Evolutionary conservation across 1,140 invertebrate genomes (phyloP).

Genomic region (Drosophila neocordata): DNA sequence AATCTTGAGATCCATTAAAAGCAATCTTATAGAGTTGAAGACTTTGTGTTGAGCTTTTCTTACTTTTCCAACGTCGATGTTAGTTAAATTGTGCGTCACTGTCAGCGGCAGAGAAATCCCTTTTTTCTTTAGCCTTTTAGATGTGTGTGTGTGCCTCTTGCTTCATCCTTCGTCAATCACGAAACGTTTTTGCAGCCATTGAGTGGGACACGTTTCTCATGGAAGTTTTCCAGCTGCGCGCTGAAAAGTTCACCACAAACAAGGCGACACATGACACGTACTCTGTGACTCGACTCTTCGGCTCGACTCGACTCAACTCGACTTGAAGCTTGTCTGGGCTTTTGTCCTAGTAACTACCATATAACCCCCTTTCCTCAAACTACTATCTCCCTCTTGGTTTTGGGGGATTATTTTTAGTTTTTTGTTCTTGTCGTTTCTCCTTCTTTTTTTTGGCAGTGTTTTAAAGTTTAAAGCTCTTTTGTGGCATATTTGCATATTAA

Average conservation of each 20-base stretch:
- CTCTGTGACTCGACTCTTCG: conserved; percentile 39
- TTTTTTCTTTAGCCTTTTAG: conserved; percentile 43
- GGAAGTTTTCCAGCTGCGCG: conserved; percentile 68
- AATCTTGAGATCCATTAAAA: conserved; percentile 1
- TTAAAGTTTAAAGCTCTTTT: conserved; percentile 80
- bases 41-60: neutral
- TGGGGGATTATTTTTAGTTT: conserved; percentile 53
- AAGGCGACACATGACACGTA: conserved; percentile 76
- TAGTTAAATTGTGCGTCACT: conserved; percentile 67
- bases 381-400: neutral
- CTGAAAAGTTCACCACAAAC: conserved; percentile 72
- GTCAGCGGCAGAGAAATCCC: conserved; percentile 70
- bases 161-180: conserved; percentile 63
- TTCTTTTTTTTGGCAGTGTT: conserved; percentile 52
- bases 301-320: neutral
- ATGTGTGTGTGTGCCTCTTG: neutral
- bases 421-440: conserved; percentile 9
- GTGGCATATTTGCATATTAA: conserved; percentile 78
- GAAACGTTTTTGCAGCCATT: conserved; percentile 47
- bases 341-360: neutral
- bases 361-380: neutral
- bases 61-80: conserved; percentile 27
- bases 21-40: neutral
- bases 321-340: conserved; percentile 11
- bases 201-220: conserved; percentile 69